Base-by-base conservation (phyloP, 2,888 invertebrate genomes). In the Hedychridium roseum region DNA sequence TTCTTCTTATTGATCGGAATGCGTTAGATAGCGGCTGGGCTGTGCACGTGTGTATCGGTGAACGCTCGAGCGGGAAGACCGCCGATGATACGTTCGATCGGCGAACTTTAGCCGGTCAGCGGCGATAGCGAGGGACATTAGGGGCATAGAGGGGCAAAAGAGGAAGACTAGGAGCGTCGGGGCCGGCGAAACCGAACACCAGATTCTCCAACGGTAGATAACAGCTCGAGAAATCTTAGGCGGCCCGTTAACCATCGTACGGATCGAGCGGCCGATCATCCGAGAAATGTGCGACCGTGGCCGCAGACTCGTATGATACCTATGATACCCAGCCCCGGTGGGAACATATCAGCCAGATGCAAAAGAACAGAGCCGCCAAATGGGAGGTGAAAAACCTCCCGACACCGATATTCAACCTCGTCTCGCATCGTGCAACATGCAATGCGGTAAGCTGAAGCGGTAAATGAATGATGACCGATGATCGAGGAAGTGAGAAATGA, bases 1-100 rank as follows among this genome's bases (percentile, higher is more conserved):
- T 68, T 70, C 65, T 66, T 67, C 64, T 63, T 63, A 61, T 60
- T 56, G 69, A 71, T 70, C 62, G 70, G 68, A 66, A 70, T 71
- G 68, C 66, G 53, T 58, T 37, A 3, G 30, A 11, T 11, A 3
- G 3, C 11, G 11, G 11, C 3, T 28, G 11, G 4, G 30, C 23
- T 6, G 5, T 12, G n/a, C n/a, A n/a, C n/a, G 48, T 21, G 17
- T 32, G 35, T 26, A 43, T 7, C 14, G 11, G 16, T 28, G 28
- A 41, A 28, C 11, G 34, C n/a, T 23, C 27, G 40, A 42, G 45
- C 38, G 26, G 28, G 38, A 23, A 30, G 21, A 39, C n/a, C 34
- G 30, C 12, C 11, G 17, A 26, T 15, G 4, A 17, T 32, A 32
- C 32, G 32, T 5, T 9, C 32, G 32, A 15, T 32, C 16, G 14